These are phyloP conservation scores for Gadopsis bispinosus DNA, from an alignment of 2,797 vertebrate species.

Conservation along the genomic window DNA sequence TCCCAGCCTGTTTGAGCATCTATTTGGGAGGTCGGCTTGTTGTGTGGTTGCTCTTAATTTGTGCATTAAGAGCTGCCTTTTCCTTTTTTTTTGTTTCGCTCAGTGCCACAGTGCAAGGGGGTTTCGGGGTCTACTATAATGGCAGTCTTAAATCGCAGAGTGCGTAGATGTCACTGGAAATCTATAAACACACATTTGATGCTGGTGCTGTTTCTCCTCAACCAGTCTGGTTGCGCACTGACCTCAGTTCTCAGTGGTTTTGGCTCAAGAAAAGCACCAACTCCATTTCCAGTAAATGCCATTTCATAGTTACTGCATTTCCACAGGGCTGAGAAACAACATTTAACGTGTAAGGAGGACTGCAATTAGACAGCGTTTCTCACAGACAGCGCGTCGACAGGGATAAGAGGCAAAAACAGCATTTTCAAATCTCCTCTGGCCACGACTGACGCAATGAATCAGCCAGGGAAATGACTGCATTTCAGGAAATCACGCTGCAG, in stretches of 20 bases:
- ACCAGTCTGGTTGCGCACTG: constrained; percentile 65
- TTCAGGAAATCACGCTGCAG: constrained; percentile 53
- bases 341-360: constrained; percentile 70
- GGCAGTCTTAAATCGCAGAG: constrained; percentile 71
- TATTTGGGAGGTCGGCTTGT: constrained; percentile 64
- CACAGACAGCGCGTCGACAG: constrained; percentile 70
- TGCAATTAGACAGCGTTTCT: constrained; percentile 75
- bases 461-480: constrained; percentile 53
- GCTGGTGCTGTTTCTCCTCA: constrained; percentile 53
- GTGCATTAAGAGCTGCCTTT: constrained; percentile 41
- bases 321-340: constrained; percentile 77
- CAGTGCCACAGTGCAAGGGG: constrained; percentile 38
- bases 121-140: constrained; percentile 64
- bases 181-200: constrained; percentile 74
- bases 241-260: constrained; percentile 84
- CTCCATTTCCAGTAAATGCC: constrained; percentile 85
- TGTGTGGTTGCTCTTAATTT: constrained; percentile 65
- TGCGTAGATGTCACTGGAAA: constrained; percentile 76
- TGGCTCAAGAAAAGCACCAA: constrained; percentile 72
- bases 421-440: constrained; percentile 50
- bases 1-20: constrained; percentile 41
- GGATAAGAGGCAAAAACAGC: constrained; percentile 51
- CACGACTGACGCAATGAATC: constrained; percentile 55
- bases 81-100: constrained; percentile 51
- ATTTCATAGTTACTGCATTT: constrained; percentile 81